Percentiles rank a stretch among this genome's conserved stretches.
Evolutionary conservation across 2,888 invertebrate species (phyloP).

Genomic region (Heterodera filipjevi): DNA sequence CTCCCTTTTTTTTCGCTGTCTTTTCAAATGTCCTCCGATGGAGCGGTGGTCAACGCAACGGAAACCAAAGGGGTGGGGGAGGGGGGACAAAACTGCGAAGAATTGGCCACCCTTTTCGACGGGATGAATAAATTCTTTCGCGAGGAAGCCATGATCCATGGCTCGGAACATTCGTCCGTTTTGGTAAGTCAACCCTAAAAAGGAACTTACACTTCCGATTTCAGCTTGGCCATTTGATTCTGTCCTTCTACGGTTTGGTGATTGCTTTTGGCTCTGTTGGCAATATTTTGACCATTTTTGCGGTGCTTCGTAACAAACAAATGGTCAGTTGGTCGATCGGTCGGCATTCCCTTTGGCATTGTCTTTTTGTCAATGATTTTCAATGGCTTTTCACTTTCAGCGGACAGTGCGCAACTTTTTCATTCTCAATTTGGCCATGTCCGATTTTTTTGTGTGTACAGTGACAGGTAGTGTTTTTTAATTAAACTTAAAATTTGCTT

Average conservation of each 20-base stretch:
- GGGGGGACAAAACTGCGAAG: constrained; percentile 30
- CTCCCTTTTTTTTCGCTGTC: background rate
- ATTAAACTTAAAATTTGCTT: background rate
- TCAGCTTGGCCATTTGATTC: constrained; percentile 60
- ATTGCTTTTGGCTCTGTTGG: constrained; percentile 85
- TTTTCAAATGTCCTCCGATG: background rate
- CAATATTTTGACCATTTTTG: constrained; percentile 81
- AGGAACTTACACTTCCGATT: constrained; percentile 18
- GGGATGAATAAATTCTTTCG: constrained; percentile 60
- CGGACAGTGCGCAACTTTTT: constrained; percentile 70
- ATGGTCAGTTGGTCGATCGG: too few species aligned
- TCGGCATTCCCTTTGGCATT: too few species aligned
- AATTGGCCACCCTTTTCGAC: constrained; percentile 45
- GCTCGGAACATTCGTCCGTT: constrained; percentile 55
- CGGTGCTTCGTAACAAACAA: constrained; percentile 80
- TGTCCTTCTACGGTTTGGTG: constrained; percentile 67
- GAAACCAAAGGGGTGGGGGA: background rate
- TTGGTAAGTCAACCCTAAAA: constrained; percentile 39
- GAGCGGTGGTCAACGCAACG: background rate
- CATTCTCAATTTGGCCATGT: constrained; percentile 61
- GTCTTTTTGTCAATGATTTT: background rate
- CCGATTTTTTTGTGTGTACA: constrained; percentile 73
- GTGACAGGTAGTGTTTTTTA: constrained; percentile 71
- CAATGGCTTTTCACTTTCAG: background rate
- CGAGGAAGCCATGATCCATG: constrained; percentile 56